Evolutionary conservation across 2,113 vertebrate species (phyloP).

Genomic region (Ceuthmochares aereus): DNA sequence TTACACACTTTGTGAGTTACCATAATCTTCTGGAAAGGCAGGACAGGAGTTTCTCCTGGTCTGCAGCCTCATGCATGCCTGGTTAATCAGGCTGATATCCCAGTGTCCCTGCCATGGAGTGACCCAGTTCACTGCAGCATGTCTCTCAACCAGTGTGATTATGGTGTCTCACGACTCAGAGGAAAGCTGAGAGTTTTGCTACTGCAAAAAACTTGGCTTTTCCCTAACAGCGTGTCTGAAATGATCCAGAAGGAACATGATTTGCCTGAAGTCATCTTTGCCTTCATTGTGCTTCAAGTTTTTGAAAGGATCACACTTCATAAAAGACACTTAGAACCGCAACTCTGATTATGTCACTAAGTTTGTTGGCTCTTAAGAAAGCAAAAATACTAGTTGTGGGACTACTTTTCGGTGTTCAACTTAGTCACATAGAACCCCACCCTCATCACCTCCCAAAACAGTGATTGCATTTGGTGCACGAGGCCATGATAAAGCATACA

Average conservation of each 20-base stretch:
- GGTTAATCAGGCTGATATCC: not conserved
- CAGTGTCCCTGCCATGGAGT: not conserved
- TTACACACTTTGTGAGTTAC: not conserved
- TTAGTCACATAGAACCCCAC: not conserved
- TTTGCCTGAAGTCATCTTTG: not conserved
- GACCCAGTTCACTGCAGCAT: not conserved
- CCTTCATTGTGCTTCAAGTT: not conserved
- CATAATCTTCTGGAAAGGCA: not conserved
- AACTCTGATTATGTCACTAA: not conserved
- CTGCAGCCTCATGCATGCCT: not conserved
- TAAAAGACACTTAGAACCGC: not conserved
- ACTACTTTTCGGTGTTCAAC: not conserved
- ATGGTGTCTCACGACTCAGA: not conserved
- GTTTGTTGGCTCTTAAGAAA: not conserved
- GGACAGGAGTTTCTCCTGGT: not conserved
- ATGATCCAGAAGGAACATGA: not conserved
- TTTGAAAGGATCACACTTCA: not conserved
- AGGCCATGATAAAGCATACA: accelerated
- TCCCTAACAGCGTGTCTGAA: not conserved
- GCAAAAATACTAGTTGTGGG: not conserved
- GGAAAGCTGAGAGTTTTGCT: not conserved
- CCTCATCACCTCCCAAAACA: not conserved
- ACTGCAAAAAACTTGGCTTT: not conserved
- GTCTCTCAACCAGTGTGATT: not conserved
- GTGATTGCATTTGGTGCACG: not conserved